These are phyloP conservation scores for Micronycteris hirsuta DNA, from an alignment of 2,113 vertebrate species.

Conservation along the genomic window DNA sequence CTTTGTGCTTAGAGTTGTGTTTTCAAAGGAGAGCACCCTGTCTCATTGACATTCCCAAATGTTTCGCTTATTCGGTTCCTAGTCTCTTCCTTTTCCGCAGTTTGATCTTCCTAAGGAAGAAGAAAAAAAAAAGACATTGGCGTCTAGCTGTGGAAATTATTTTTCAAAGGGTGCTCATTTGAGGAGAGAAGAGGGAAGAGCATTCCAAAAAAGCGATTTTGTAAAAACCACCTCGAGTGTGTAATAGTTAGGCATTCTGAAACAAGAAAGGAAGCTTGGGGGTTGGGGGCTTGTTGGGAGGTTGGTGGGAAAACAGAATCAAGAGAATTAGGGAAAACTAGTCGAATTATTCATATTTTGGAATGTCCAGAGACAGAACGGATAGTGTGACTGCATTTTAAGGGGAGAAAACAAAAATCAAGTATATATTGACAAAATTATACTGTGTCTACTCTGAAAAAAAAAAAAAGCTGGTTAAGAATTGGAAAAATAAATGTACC, in stretches of 20 bases:
- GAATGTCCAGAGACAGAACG: constrained; percentile 1
- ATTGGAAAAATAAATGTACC: constrained; percentile 23
- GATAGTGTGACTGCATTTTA: constrained; percentile 15
- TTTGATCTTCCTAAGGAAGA: neutral
- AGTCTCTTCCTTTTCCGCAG: neutral
- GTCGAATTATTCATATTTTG: constrained; percentile 33
- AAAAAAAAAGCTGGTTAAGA: neutral
- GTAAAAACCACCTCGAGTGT: constrained; percentile 8
- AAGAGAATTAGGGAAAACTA: neutral
- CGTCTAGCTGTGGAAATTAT: constrained; percentile 3
- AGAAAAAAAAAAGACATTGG: constrained; percentile 24
- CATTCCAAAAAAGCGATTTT: neutral
- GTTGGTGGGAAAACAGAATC: neutral
- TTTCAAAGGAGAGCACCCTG: constrained; percentile 32
- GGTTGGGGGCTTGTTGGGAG: neutral
- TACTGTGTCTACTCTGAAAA: neutral
- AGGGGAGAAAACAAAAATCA: neutral
- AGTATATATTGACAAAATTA: neutral
- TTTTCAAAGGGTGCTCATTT: constrained; percentile 19
- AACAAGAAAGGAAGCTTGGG: neutral
- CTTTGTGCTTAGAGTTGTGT: constrained; percentile 24
- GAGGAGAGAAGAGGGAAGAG: neutral
- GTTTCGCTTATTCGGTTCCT: neutral
- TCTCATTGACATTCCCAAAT: constrained; percentile 44
- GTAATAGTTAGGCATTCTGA: constrained; percentile 35